Evolutionary conservation across 2,113 vertebrate genomes (phyloP).

Genomic region (Callipepla squamata): DNA sequence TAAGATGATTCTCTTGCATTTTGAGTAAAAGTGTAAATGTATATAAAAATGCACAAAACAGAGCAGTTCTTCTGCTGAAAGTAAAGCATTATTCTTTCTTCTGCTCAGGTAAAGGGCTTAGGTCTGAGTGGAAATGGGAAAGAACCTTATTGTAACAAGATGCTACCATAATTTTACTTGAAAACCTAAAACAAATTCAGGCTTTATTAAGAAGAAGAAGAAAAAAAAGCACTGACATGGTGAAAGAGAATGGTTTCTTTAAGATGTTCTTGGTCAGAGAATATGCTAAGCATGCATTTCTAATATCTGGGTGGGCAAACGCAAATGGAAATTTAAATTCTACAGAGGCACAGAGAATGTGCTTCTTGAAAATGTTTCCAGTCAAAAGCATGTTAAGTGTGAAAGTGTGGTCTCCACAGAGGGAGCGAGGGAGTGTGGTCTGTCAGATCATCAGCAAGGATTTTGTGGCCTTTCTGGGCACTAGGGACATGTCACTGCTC

Average conservation of each 20-base stretch:
- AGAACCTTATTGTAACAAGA: conserved; percentile 63
- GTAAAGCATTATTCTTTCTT: conserved; percentile 49
- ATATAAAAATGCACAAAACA: background rate
- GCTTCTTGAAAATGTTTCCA: conserved; percentile 72
- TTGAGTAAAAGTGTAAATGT: background rate
- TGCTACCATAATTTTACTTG: conserved; percentile 60
- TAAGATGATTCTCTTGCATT: conserved; percentile 7
- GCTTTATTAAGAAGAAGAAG: background rate
- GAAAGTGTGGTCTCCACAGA: conserved; percentile 54
- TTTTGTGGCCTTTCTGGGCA: background rate
- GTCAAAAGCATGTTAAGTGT: conserved; percentile 52
- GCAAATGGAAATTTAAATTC: conserved; percentile 67
- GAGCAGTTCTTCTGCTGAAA: conserved; percentile 42
- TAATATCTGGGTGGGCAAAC: conserved; percentile 67
- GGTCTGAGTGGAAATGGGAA: conserved; percentile 31
- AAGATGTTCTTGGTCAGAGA: conserved; percentile 71
- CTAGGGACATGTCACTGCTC: background rate
- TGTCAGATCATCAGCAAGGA: conserved; percentile 38
- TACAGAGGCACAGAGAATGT: conserved; percentile 68
- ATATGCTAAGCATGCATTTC: conserved; percentile 64
- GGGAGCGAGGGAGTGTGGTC: conserved; percentile 24
- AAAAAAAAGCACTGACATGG: conserved; percentile 54
- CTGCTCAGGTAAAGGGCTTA: conserved; percentile 43
- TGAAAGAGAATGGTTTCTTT: conserved; percentile 74
- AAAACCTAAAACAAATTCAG: conserved; percentile 69